These are phyloP conservation scores for Drosophila ananassae DNA, from an alignment of 1,140 invertebrate species.

Conservation along the genomic window DNA sequence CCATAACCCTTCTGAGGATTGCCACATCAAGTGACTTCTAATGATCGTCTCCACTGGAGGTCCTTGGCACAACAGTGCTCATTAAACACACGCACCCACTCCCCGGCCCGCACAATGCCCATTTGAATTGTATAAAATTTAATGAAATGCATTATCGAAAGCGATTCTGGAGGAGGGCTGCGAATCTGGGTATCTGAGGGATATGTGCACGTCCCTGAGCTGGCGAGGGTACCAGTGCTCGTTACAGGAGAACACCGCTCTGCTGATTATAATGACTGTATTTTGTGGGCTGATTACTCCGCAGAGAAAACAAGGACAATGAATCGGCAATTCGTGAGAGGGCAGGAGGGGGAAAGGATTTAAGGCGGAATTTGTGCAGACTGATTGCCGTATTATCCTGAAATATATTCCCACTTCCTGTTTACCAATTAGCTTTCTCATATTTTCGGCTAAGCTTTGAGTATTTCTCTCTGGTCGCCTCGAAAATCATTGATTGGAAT, in stretches of 20 bases:
- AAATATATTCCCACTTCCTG: background rate
- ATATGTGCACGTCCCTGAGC: conserved; percentile 41
- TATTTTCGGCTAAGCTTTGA: background rate
- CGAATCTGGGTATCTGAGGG: conserved; percentile 30
- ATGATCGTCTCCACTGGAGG: conserved; percentile 38
- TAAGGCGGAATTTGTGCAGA: too few species aligned
- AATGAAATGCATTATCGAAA: conserved; percentile 75
- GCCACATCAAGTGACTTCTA: conserved; percentile 63
- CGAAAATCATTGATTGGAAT: conserved; percentile 28
- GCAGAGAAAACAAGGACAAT: conserved; percentile 24
- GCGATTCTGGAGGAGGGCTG: conserved; percentile 28
- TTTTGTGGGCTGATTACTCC: conserved; percentile 55
- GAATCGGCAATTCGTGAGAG: conserved; percentile 21
- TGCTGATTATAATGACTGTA: conserved; percentile 56
- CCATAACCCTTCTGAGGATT: conserved; percentile 18
- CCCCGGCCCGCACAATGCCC: conserved; percentile 10
- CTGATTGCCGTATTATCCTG: background rate
- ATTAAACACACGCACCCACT: conserved; percentile 49
- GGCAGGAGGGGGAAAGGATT: background rate
- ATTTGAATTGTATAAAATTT: conserved; percentile 67
- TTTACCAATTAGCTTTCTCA: background rate
- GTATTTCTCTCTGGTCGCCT: conserved; percentile 5
- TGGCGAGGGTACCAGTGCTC: conserved; percentile 56
- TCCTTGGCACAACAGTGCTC: conserved; percentile 57
- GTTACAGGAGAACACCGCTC: conserved; percentile 41